Evolutionary conservation across 30 jellyfish, hydroid and myxozoan genomes (phyloP), one percentile per base, ranked within the genome.

Genomic region (Pelagia noctiluca): DNA sequence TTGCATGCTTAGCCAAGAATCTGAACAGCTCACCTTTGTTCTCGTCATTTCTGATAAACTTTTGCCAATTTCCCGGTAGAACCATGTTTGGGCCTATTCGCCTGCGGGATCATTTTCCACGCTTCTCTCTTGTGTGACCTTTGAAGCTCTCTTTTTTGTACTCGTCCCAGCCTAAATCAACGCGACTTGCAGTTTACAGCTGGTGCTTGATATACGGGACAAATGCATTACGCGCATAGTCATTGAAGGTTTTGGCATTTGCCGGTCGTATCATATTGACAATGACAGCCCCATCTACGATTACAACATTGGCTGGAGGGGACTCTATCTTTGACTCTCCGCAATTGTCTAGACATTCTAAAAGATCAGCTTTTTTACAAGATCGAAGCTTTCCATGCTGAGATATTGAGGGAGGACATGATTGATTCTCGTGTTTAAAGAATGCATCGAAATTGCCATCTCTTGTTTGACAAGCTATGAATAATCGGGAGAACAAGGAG

Each of bases 71-170:
- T 49, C 66, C 69, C 33, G 88, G 64, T 52, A 60, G 78, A 38
- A 63, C 78, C 8, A 32, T 50, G 35, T 35, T 3, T 60, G 60
- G 25, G 31, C 63, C 53, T 10, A 46, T 82, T 38, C 63, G 23
- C 25, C 87, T 49, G 54, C 82, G 50, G 54, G 63, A 28, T 0
- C 81, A 82, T 18, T 31, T 76, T 34, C 88, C 66, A 23, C 71
- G 60, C 70, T 78, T 78, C 89, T 78, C 76, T 28, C 89, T 50
- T 60, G 83, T 78, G 75, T 62, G 80, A 42, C 89, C 81, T 63
- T 78, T 78, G 62, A 78, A 80, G 75, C 83, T 62, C 21, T 78
- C 89, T 63, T 13, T 63, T 63, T 34, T 60, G 81, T 63, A 62
- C 35, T 50, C 62, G 71, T 78, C 89, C 70, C 68, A 78, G 50